Evolutionary conservation across 2,797 vertebrate species (phyloP), one percentile per base, ranked within the genome.

Genomic region (Calcarius lapponicus): DNA sequence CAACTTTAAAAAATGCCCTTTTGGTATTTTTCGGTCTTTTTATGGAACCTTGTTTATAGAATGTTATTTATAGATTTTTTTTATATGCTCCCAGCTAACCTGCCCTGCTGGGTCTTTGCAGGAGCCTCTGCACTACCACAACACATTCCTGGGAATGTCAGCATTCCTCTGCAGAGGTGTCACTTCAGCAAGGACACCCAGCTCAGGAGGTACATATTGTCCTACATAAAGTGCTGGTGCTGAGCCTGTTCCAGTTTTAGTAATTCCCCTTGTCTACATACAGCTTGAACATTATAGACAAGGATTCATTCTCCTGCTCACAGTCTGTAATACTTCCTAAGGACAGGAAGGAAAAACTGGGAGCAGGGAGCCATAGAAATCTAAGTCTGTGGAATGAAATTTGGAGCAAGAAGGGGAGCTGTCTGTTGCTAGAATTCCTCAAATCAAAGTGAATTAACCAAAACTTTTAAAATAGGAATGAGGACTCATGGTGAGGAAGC

Each of bases 21-120:
- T 75, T 79, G 40, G 22, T 88, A 80, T 94, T 94, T 95, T 93
- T 92, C 82, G 80, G 31, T 89, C 62, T 90, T 90, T 84, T 75
- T 73, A 79, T 34, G 56, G 60, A 79, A 48, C 32, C 10, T 86
- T 92, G 81, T 93, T 93, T 95, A 84, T 88, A 89, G 64, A 69
- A 91, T 18, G 24, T 56, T 95, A 92, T 94, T 95, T 93, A 80
- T 93, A 85, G 93, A 16, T 61, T 60, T 87, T n/a, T 88, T 93
- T 76, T 54, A 51, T 89, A 57, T 25, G 71, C 71, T 94, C 79
- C 81, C 72, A 83, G 85, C 79, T 80, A 90, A 88, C 81, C 82
- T 92, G 75, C 71, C 79, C 61, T 65, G 32, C 73, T 90, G 80
- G 42, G 73, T 92, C 22, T 94, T 86, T 93, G 73, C 85, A 95